Conservation (phyloP, 2,888 invertebrate genomes). For the Serrognathus titanus region DNA sequence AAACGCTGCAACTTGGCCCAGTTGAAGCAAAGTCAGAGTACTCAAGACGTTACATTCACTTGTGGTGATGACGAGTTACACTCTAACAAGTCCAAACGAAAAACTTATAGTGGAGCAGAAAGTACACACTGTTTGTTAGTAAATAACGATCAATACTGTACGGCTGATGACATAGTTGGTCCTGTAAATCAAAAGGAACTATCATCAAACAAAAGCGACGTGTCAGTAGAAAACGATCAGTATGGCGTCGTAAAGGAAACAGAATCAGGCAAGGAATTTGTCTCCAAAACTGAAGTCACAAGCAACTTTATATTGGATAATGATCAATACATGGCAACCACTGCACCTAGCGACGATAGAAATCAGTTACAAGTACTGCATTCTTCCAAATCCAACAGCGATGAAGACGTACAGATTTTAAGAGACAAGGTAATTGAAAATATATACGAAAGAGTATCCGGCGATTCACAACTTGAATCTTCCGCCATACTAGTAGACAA, state of each 20-base stretch:
- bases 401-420: conserved; percentile 23
- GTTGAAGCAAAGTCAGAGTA: not conserved
- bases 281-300: not conserved
- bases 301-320: conserved; percentile 12
- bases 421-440: conserved; percentile 12
- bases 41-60: not conserved
- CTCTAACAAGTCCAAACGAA: conserved; percentile 5
- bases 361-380: too few species aligned
- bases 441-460: conserved; percentile 22
- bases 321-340: conserved; percentile 16
- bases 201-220: not conserved
- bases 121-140: conserved; percentile 15
- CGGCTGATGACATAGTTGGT: conserved; percentile 17
- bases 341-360: conserved; percentile 5
- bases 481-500: not conserved
- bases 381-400: conserved; percentile 1
- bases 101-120: not conserved
- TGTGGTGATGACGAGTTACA: not conserved
- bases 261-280: not conserved
- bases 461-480: conserved; percentile 6
- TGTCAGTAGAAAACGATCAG: conserved; percentile 13
- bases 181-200: not conserved
- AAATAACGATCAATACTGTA: conserved; percentile 30
- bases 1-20: not conserved
- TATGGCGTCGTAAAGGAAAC: conserved; percentile 1